Conservation (phyloP, 2,888 invertebrate genomes). For the Tenthredo scrophulariae region DNA sequence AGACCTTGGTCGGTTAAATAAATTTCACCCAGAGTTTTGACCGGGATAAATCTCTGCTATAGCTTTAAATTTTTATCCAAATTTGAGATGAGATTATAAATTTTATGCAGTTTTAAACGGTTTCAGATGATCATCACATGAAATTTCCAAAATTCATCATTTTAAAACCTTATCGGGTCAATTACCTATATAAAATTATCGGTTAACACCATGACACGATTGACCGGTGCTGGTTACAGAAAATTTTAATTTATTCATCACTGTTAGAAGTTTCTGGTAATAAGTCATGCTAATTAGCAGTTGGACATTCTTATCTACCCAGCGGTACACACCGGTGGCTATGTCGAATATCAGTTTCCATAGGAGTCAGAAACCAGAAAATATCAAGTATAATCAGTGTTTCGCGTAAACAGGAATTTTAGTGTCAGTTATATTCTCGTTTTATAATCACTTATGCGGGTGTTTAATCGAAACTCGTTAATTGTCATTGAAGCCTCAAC, state of each 20-base stretch:
- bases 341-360: not conserved
- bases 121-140: not conserved
- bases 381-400: conserved; percentile 13
- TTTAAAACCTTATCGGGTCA: not conserved
- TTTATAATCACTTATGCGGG: not conserved
- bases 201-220: too few species aligned
- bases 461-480: not conserved
- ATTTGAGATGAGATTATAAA: too few species aligned
- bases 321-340: conserved; percentile 22
- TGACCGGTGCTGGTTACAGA: not conserved
- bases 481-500: not conserved
- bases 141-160: not conserved
- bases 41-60: not conserved
- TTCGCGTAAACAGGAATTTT: conserved; percentile 17
- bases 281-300: not conserved
- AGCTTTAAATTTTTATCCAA: not conserved
- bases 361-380: not conserved
- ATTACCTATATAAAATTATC: not conserved
- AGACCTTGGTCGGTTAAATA: not conserved
- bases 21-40: not conserved
- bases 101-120: not conserved
- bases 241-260: not conserved
- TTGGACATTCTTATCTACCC: not conserved
- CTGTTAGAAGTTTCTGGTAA: not conserved
- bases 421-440: not conserved